Evolutionary conservation across 2,888 invertebrate genomes (phyloP).

Genomic region (Linyphia triangularis): DNA sequence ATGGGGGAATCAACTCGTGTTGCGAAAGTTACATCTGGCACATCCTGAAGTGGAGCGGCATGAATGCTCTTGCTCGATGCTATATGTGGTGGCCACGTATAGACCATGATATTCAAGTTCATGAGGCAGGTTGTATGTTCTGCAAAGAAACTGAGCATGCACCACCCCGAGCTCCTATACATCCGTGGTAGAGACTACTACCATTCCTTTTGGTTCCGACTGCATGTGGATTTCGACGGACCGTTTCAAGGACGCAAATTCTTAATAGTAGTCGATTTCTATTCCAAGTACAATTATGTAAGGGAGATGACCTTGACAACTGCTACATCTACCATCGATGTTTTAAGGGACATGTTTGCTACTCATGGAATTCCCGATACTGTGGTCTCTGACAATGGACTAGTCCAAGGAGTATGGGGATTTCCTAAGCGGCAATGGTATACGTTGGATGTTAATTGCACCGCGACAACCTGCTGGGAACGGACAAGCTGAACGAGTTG

Average conservation of each 20-base stretch:
- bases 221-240: conserved; percentile 68
- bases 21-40: conserved; percentile 2
- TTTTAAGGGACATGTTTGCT: conserved; percentile 74
- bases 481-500: conserved; percentile 62
- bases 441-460: conserved; percentile 22
- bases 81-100: conserved; percentile 43
- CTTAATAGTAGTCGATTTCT: conserved; percentile 77
- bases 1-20: not conserved
- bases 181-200: not conserved
- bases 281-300: conserved; percentile 77
- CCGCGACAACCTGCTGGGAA: conserved; percentile 33
- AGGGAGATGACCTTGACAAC: conserved; percentile 51
- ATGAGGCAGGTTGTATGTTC: not conserved
- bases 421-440: too few relatives aligned
- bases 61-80: conserved; percentile 25
- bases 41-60: conserved; percentile 17
- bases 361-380: conserved; percentile 77
- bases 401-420: conserved; percentile 76
- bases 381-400: conserved; percentile 77
- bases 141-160: conserved; percentile 7
- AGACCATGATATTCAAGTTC: conserved; percentile 13
- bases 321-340: conserved; percentile 61
- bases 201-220: too few relatives aligned
- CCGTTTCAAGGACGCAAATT: conserved; percentile 75
- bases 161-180: conserved; percentile 14